Percentiles rank a stretch among this genome's conserved stretches.
phyloP scores from a whole-genome alignment of 2,888 invertebrate genomes.

The Nephrocerus scutellatus region DNA sequence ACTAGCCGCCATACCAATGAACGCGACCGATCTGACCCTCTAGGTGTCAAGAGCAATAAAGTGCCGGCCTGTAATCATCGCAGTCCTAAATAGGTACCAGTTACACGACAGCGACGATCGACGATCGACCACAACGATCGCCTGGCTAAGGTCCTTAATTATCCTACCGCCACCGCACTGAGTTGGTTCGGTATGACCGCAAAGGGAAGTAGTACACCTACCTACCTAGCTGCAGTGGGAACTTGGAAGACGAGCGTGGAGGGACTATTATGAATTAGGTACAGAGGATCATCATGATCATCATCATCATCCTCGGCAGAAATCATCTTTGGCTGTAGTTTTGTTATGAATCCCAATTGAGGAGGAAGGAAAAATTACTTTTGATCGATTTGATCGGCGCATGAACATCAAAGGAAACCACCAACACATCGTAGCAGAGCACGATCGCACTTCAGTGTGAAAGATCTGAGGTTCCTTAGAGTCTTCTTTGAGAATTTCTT shows the following conservation, averaged over 20 bases:
- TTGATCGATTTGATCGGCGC: constrained; percentile 49
- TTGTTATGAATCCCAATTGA: too few species aligned
- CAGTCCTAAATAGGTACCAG: constrained; percentile 49
- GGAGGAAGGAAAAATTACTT: constrained; percentile 41
- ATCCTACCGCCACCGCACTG: constrained; percentile 43
- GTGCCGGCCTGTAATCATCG: constrained; percentile 49
- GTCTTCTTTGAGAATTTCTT: background rate
- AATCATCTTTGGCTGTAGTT: too few species aligned
- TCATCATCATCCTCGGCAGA: too few species aligned
- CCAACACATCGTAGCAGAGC: constrained; percentile 31
- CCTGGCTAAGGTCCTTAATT: constrained; percentile 49
- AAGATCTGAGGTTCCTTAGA: constrained; percentile 13
- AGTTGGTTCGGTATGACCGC: constrained; percentile 12
- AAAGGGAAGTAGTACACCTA: constrained; percentile 17
- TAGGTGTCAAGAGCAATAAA: constrained; percentile 49
- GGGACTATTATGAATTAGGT: constrained; percentile 43
- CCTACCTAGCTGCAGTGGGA: constrained; percentile 14
- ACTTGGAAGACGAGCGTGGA: constrained; percentile 30
- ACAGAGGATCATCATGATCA: too few species aligned
- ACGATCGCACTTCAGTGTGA: constrained; percentile 17
- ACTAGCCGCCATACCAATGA: too few species aligned
- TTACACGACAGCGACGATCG: too few species aligned
- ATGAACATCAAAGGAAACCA: constrained; percentile 42
- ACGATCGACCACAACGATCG: too few species aligned
- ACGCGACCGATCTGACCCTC: too few species aligned